These are phyloP conservation scores for Leuciscus idus DNA, from an alignment of 2,113 vertebrate species.

Conservation along the genomic window DNA sequence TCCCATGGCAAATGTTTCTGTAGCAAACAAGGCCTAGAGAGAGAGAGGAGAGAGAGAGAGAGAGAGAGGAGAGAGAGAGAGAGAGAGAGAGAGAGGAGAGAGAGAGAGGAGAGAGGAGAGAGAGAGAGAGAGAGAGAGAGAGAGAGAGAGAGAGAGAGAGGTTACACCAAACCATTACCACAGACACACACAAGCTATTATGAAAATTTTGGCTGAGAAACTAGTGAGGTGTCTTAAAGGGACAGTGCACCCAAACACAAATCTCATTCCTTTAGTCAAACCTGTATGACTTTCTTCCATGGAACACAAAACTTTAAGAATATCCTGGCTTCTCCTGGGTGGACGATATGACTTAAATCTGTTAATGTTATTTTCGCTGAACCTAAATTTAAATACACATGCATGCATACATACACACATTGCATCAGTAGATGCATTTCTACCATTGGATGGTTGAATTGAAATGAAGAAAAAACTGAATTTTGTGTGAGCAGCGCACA, in stretches of 20 bases:
- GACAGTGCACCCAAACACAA: not conserved
- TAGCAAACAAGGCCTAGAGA: slow-evolving; percentile 94
- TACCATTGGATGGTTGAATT: not conserved
- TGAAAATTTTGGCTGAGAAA: not conserved
- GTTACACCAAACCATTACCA: not conserved
- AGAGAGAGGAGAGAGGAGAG: slow-evolving; percentile 58
- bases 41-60: slow-evolving; percentile 66
- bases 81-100: slow-evolving; percentile 63
- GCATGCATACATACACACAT: not conserved
- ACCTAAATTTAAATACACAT: not conserved
- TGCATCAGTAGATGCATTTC: not conserved
- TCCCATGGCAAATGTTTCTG: slow-evolving; percentile 98
- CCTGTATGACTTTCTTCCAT: not conserved
- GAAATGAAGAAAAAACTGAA: not conserved
- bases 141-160: slow-evolving; percentile 50
- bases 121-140: slow-evolving; percentile 65
- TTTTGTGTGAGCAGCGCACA: not conserved
- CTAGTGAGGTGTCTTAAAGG: not conserved
- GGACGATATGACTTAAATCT: not conserved
- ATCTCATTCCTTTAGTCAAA: not conserved
- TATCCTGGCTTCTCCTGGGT: not conserved
- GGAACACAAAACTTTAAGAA: not conserved
- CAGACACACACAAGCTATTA: not conserved
- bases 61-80: slow-evolving; percentile 54
- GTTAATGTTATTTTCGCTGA: not conserved